These are phyloP conservation scores for Turritopsis dohrnii DNA, from an alignment of 30 jellyfish, hydroid and myxozoan genomes.

Conservation along the genomic window DNA sequence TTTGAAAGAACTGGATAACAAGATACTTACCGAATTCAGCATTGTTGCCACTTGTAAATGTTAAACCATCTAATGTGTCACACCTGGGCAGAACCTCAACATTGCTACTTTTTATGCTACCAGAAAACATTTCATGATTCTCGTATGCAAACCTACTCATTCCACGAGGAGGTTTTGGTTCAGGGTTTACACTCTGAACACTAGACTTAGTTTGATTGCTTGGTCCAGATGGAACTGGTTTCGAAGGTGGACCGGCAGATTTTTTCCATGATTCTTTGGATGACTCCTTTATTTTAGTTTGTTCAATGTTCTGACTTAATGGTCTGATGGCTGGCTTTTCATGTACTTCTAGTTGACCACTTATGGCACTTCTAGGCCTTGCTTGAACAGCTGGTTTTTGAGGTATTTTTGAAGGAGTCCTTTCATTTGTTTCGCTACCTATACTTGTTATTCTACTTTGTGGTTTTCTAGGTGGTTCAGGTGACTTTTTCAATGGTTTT, in stretches of 20 bases:
- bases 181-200: background rate
- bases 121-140: background rate
- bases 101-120: background rate
- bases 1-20: background rate
- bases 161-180: constrained; percentile 16
- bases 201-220: background rate
- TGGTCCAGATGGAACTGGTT: constrained; percentile 15
- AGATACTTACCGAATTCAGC: background rate
- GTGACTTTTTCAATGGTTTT: background rate
- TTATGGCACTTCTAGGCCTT: background rate
- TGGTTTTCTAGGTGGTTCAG: background rate
- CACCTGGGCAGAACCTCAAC: background rate
- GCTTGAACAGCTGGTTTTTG: constrained; percentile 1
- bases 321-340: background rate
- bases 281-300: background rate
- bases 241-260: constrained; percentile 5
- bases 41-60: background rate
- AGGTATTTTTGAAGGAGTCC: background rate
- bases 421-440: background rate
- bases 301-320: background rate
- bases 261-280: background rate
- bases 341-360: background rate
- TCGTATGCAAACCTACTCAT: background rate
- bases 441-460: background rate
- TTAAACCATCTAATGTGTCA: background rate